phyloP scores from a whole-genome alignment of 1,140 invertebrate species.

The Leptopilina boulardi region DNA sequence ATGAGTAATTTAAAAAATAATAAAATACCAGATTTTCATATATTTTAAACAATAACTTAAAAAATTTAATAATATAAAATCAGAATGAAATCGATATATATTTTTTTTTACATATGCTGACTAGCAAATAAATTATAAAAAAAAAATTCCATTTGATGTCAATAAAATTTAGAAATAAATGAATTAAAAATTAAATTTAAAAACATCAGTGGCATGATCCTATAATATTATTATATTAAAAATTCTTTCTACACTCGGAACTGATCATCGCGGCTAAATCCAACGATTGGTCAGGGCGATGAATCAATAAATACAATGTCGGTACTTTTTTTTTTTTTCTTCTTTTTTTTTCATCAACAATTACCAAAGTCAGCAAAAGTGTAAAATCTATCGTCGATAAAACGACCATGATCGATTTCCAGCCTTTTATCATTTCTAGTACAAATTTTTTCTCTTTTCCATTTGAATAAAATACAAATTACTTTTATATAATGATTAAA shows the following conservation, averaged over 20 bases:
- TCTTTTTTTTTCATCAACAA: background rate
- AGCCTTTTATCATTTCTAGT: constrained; percentile 28
- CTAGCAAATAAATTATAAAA: constrained; percentile 5
- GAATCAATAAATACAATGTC: background rate
- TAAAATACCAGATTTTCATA: too few relatives aligned
- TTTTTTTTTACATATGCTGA: constrained; percentile 16
- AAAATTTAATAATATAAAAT: constrained; percentile 6
- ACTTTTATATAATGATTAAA: too few relatives aligned
- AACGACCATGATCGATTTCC: constrained; percentile 5
- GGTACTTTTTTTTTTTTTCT: background rate
- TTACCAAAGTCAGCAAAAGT: constrained; percentile 31
- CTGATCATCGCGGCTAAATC: constrained; percentile 12
- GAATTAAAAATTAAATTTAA: background rate
- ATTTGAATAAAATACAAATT: constrained; percentile 6
- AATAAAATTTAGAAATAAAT: background rate
- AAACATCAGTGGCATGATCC: constrained; percentile 21
- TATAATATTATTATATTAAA: background rate
- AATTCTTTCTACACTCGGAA: constrained; percentile 20
- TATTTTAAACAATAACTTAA: too few relatives aligned
- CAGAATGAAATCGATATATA: constrained; percentile 2
- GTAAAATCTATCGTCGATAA: constrained; percentile 30
- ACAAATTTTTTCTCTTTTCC: background rate
- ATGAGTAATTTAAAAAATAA: background rate
- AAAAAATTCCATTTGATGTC: too few relatives aligned
- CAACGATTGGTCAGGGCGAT: constrained; percentile 17